Conservation (phyloP, 2,113 vertebrate genomes). For the Cacatua alba region DNA sequence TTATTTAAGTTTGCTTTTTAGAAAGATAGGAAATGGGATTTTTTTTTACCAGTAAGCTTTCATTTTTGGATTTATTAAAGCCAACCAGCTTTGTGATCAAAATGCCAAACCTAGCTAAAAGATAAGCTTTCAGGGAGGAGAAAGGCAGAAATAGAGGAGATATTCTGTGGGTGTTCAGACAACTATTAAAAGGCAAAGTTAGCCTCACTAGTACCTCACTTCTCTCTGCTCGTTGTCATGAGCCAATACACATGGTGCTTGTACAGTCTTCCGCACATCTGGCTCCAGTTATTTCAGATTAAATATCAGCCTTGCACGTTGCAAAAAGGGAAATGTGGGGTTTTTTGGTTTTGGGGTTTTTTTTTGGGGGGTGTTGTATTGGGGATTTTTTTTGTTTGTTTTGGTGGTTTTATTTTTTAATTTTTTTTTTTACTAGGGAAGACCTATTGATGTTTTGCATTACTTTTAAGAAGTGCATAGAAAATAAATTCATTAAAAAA, state of each 20-base stretch:
- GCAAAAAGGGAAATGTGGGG: neutral
- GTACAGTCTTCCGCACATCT: neutral
- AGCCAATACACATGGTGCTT: accelerated
- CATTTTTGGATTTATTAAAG: neutral
- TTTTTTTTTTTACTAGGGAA: neutral
- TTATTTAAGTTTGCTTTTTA: constrained; percentile 20
- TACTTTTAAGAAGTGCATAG: neutral
- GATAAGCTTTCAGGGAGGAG: neutral
- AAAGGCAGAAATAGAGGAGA: neutral
- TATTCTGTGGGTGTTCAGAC: neutral
- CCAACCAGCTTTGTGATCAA: neutral
- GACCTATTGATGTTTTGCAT: neutral
- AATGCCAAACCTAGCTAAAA: neutral
- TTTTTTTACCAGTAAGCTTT: neutral
- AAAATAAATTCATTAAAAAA: neutral
- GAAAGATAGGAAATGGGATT: neutral
- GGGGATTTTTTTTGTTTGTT: neutral
- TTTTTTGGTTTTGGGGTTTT: neutral
- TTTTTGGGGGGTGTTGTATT: neutral
- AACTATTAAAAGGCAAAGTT: neutral
- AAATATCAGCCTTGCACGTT: neutral
- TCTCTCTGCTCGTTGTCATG: neutral
- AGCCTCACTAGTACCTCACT: neutral
- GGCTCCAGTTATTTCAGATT: neutral
- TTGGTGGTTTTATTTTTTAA: neutral